Conservation (phyloP, 2,113 vertebrate genomes). For the Syrrhaptes paradoxus region DNA sequence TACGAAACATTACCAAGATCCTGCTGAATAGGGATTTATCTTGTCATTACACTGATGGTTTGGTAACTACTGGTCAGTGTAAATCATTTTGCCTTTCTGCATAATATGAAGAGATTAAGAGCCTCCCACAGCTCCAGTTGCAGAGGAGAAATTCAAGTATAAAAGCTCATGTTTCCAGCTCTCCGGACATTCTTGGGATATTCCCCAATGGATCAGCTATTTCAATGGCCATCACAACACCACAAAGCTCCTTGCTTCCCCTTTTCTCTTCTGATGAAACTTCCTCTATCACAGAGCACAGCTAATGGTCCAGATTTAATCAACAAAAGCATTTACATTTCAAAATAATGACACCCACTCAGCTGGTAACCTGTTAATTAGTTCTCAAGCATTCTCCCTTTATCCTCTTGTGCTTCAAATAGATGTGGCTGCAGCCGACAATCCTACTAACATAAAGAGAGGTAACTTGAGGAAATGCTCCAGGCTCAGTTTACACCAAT, state of each 20-base stretch:
- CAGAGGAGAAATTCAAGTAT: not conserved
- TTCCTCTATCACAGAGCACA: not conserved
- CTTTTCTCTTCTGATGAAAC: not conserved
- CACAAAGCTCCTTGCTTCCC: not conserved
- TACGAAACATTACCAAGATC: not conserved
- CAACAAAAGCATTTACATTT: slow-evolving; percentile 53
- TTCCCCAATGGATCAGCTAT: not conserved
- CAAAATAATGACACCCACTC: slow-evolving; percentile 39
- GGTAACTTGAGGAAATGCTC: not conserved
- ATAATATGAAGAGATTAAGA: not conserved
- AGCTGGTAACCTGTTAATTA: slow-evolving; percentile 34
- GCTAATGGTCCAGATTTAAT: slow-evolving; percentile 35
- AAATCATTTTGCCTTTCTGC: not conserved
- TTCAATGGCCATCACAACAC: not conserved
- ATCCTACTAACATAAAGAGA: not conserved
- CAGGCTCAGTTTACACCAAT: not conserved
- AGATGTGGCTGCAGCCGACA: not conserved
- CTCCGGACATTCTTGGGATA: not conserved
- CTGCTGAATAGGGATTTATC: not conserved
- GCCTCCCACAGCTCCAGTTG: not conserved
- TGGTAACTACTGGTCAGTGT: not conserved
- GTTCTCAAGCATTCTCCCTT: not conserved
- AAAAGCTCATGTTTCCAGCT: not conserved
- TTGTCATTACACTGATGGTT: not conserved
- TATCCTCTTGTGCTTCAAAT: not conserved